These are phyloP conservation scores for Aleiodes leptofemur DNA, from an alignment of 2,888 invertebrate genomes.

Conservation along the genomic window DNA sequence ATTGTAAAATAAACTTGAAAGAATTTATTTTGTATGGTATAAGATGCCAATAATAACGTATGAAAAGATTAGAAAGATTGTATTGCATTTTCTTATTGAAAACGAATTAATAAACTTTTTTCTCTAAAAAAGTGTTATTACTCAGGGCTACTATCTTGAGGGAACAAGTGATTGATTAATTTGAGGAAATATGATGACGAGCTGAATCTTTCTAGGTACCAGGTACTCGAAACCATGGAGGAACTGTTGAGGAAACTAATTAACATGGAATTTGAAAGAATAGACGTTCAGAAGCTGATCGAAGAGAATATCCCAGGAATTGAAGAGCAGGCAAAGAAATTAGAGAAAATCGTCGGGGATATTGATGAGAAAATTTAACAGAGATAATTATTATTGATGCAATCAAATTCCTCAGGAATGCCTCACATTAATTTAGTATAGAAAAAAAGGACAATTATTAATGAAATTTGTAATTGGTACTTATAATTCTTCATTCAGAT, in stretches of 20 bases:
- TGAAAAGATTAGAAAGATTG: too few relatives aligned
- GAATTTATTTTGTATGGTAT: too few relatives aligned
- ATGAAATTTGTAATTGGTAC: conserved; percentile 52
- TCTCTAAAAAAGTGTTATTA: too few relatives aligned
- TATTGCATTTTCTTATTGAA: too few relatives aligned
- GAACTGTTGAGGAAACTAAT: background rate
- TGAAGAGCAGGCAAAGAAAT: background rate
- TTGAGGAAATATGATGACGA: too few relatives aligned
- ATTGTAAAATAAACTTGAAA: too few relatives aligned
- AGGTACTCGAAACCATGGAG: background rate
- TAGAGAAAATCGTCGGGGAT: background rate
- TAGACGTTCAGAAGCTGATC: background rate
- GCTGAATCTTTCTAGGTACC: background rate
- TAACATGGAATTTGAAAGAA: background rate
- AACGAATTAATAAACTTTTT: too few relatives aligned
- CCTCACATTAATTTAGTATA: background rate
- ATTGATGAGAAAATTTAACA: background rate
- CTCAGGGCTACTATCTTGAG: too few relatives aligned
- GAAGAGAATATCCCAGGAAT: background rate
- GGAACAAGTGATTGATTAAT: too few relatives aligned
- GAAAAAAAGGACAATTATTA: conserved; percentile 2
- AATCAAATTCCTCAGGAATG: background rate
- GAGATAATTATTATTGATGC: background rate
- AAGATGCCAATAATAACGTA: too few relatives aligned
- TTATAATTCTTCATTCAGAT: conserved; percentile 87